Conservation (phyloP, 2,888 invertebrate genomes). For the Dexiosoma caninum region DNA sequence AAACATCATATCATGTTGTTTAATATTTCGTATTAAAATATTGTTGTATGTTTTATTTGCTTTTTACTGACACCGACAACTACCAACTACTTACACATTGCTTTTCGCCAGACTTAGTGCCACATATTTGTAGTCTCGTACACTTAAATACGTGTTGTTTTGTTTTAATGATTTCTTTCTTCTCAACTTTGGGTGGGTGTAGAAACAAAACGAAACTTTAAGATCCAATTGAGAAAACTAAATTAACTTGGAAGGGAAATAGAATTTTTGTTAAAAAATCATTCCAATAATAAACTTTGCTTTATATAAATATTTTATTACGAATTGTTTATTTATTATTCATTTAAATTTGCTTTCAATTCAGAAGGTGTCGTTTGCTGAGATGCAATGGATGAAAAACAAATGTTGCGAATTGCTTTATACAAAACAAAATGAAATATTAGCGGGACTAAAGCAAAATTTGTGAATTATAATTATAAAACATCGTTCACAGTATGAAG, state of each 20-base stretch:
- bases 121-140: constrained; percentile 8
- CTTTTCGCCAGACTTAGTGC: constrained; percentile 13
- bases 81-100: neutral
- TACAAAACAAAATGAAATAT: too few relatives aligned
- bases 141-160: constrained; percentile 14
- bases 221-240: neutral
- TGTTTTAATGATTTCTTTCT: constrained; percentile 24
- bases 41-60: constrained; percentile 38
- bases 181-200: neutral
- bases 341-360: neutral
- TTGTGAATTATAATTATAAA: too few relatives aligned
- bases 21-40: constrained; percentile 55
- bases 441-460: too few relatives aligned
- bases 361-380: neutral
- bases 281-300: neutral
- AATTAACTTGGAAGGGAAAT: neutral
- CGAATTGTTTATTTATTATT: neutral
- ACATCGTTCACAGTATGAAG: too few relatives aligned
- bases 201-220: constrained; percentile 7
- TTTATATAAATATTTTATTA: neutral
- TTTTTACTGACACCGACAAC: constrained; percentile 20
- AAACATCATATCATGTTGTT: constrained; percentile 52
- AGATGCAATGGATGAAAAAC: neutral
- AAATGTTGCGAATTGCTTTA: too few relatives aligned
- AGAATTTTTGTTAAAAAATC: neutral